A percentile compares a stretch with the other conserved stretches of the same genome.
These are phyloP conservation scores for Trichoplax adhaerens DNA, from an alignment of 37 sponge, comb jelly and placozoan genomes.

Conservation along the genomic window DNA sequence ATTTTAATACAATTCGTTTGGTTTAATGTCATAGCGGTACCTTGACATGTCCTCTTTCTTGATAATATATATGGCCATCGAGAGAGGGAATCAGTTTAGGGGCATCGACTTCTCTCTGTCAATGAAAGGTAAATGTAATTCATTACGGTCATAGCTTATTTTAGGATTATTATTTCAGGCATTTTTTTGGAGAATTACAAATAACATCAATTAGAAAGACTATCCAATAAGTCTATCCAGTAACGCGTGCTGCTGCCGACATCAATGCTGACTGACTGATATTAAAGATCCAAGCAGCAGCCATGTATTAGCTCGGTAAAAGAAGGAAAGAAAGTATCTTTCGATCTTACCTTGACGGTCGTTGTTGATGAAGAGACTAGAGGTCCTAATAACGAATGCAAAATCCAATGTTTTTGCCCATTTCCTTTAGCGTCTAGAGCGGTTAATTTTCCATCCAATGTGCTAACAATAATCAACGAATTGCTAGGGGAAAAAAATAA, in stretches of 20 bases:
- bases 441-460: conserved; percentile 43
- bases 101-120: background rate
- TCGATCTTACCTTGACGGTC: conserved; percentile 18
- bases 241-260: no score
- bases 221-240: no score
- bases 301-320: no score
- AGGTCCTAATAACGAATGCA: conserved; percentile 10
- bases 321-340: background rate
- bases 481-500: no score
- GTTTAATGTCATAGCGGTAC: background rate
- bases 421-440: conserved; percentile 25
- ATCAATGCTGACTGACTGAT: no score
- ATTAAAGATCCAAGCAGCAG: no score
- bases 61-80: conserved; percentile 28
- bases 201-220: no score
- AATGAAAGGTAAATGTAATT: no score
- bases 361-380: conserved; percentile 36
- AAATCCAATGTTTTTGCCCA: conserved; percentile 21
- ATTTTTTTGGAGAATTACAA: no score
- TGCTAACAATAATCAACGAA: conserved; percentile 12
- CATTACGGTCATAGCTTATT: no score
- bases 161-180: no score
- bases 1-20: background rate
- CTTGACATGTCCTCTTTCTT: conserved; percentile 22
- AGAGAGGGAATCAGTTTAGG: conserved; percentile 31